Base-by-base conservation (phyloP, 2,888 invertebrate genomes). In the Drosophila tripunctata region DNA sequence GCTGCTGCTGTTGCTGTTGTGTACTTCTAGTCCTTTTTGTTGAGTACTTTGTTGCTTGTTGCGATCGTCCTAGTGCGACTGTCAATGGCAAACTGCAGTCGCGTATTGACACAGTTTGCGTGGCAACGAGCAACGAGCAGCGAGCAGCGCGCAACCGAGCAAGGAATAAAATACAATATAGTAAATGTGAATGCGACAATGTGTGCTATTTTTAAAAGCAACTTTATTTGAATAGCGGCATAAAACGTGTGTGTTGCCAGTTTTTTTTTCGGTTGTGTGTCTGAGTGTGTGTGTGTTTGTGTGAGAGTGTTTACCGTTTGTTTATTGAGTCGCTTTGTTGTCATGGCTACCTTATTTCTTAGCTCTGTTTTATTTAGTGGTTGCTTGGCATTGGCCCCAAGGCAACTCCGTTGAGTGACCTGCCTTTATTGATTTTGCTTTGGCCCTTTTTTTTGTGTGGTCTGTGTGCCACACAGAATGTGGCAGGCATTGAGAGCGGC, bases 351-450 rank as follows among this genome's bases (percentile, higher is more conserved):
- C 50, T 57, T 33, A 45, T 54, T 71, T 75, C 75, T 71, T 79
- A 31, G 70, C 24, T 43, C 36, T 31, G 44, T 22, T 43, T 30
- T 43, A 33, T 35, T 78, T 55, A 74, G 76, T 84, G 85, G 82
- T 85, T 87, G 85, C 84, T 86, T 83, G 82, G 87, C 85, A 87
- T 84, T 81, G 81, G 78, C 81, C 87, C 61, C 68, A 24, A 44
- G 57, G 44, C 56, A 48, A 64, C 48, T 19, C 27, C 27, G 17
- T n/a, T 1, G 17, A 38, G 52, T 48, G 58, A 60, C 75, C 65
- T 61, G 78, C 56, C 55, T 17, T 56, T 75, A 82, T 87, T 84
- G 81, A 81, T 81, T 81, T 78, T 69, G 52, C 66, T 62, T 72
- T 58, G 52, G 44, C 69, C 55, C 47, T 56, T 47, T 67, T 57